Evolutionary conservation across 2,113 vertebrate species (phyloP).

Genomic region (Cynoglossus semilaevis): DNA sequence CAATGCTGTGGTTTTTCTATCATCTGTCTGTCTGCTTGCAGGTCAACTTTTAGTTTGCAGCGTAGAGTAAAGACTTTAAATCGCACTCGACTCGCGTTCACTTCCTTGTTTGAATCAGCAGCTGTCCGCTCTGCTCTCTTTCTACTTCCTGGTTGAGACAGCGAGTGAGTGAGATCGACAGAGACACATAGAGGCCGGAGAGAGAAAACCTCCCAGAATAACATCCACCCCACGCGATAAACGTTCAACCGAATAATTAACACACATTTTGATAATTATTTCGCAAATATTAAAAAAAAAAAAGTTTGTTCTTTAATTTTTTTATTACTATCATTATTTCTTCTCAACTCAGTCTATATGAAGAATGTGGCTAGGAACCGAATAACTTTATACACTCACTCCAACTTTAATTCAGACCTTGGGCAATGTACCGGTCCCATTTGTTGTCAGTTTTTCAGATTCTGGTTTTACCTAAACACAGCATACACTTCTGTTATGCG

Average conservation of each 20-base stretch:
- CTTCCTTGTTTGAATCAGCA: constrained; percentile 71
- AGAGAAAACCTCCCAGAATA: constrained; percentile 32
- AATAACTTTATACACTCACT: too few species aligned
- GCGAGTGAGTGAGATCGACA: background rate
- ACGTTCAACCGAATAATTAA: background rate
- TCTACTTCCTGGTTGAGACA: constrained; percentile 45
- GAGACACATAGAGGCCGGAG: constrained; percentile 49
- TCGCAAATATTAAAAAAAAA: too few species aligned
- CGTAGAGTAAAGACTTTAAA: background rate
- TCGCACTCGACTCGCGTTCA: constrained; percentile 40
- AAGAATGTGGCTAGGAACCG: too few species aligned
- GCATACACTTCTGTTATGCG: too few species aligned
- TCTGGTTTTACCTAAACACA: too few species aligned
- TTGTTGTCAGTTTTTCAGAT: too few species aligned
- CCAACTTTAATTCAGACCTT: too few species aligned
- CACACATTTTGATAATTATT: too few species aligned
- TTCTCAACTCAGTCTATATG: too few species aligned
- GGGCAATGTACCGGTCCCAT: too few species aligned
- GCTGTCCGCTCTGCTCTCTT: constrained; percentile 11
- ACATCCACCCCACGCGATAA: background rate
- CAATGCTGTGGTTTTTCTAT: constrained; percentile 13
- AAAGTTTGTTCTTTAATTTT: too few species aligned
- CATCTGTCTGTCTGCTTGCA: background rate
- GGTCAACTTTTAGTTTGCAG: constrained; percentile 26
- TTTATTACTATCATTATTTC: too few species aligned